phyloP scores from a whole-genome alignment of 2,888 invertebrate species.

The Ypsolopha scabrella region DNA sequence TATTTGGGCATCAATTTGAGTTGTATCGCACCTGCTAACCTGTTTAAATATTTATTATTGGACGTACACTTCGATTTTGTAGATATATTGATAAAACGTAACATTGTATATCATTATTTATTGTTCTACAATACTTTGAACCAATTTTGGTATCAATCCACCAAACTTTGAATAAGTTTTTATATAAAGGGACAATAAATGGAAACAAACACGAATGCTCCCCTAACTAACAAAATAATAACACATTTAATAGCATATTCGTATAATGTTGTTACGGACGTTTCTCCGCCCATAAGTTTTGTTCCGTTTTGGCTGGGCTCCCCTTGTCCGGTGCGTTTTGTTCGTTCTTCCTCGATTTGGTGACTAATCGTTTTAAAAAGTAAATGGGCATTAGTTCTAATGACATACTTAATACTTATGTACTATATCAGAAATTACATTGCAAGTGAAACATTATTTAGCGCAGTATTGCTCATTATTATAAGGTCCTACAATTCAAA shows the following conservation, averaged over 20 bases:
- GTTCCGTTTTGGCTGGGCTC: conserved; percentile 37
- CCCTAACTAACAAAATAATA: background rate
- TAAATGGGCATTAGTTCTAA: background rate
- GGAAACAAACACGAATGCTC: background rate
- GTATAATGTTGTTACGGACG: conserved; percentile 42
- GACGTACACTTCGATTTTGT: conserved; percentile 30
- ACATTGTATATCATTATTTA: no score
- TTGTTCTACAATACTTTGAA: background rate
- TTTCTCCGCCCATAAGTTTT: conserved; percentile 60
- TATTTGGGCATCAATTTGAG: conserved; percentile 54
- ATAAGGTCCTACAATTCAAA: no score
- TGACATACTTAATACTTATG: background rate
- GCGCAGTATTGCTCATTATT: no score
- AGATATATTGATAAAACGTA: background rate
- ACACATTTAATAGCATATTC: conserved; percentile 17
- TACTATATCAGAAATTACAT: background rate
- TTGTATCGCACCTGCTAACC: conserved; percentile 57
- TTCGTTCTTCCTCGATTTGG: conserved; percentile 21
- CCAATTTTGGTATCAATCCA: background rate
- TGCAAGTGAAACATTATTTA: no score
- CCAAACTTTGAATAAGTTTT: background rate
- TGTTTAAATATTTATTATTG: conserved; percentile 60
- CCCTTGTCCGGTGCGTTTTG: conserved; percentile 23
- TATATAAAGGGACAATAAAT: background rate
- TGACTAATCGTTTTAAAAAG: conserved; percentile 2